Base-by-base conservation (phyloP, 2,888 invertebrate genomes). In the Dicyrtomina minuta region DNA sequence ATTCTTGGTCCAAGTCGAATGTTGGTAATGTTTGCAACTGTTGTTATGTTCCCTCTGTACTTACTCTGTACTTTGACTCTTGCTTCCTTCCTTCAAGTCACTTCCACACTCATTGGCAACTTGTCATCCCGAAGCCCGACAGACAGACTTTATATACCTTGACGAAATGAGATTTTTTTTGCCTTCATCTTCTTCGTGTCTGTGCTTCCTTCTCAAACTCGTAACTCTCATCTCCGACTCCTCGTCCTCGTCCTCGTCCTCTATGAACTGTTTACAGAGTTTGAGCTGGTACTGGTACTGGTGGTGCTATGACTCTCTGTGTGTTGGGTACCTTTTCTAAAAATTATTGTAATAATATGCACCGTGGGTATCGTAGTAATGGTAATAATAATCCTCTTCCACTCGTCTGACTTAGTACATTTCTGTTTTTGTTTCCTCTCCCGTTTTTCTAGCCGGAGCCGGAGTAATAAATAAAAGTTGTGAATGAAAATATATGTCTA, bases 261-360 rank as follows among this genome's bases (percentile, higher is more conserved):
- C n/a, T n/a, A n/a, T n/a, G n/a, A n/a, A n/a, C n/a, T n/a, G n/a
- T n/a, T n/a, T n/a, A n/a, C n/a, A n/a, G n/a, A n/a, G n/a, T n/a
- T n/a, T n/a, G n/a, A n/a, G n/a, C n/a, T n/a, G n/a, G n/a, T n/a
- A n/a, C n/a, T n/a, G n/a, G n/a, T n/a, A n/a, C n/a, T n/a, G n/a
- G n/a, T n/a, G n/a, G n/a, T n/a, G n/a, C n/a, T n/a, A 41, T 26
- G 60, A 17, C 33, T 39, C 15, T 44, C 20, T 61, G 61, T 46
- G 22, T 43, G 41, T 33, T 20, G 60, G 4, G 26, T 49, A 33
- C 49, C 49, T 49, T 62, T 46, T 22, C 49, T 64, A 33, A n/a
- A 59, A 66, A 66, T 66, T 66, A 66, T 59, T 33, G 44, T 66
- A 58, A 66, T 66, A 66, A 66, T 66, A 66, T 59, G 66, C 66